These are phyloP conservation scores for Karalla daura DNA, from an alignment of 2,797 vertebrate species.

Conservation along the genomic window DNA sequence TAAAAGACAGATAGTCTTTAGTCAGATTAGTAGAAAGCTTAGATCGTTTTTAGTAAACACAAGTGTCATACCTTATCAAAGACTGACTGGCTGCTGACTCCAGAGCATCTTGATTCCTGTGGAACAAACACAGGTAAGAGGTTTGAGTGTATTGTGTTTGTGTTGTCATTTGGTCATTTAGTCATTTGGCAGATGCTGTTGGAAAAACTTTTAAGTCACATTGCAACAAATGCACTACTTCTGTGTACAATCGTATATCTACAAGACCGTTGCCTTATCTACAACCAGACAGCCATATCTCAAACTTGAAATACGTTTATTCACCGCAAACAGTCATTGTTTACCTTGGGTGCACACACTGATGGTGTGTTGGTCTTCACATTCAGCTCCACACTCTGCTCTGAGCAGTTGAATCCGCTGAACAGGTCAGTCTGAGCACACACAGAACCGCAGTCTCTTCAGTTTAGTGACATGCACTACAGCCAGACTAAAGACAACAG, in stretches of 20 bases:
- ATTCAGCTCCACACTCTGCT: constrained; percentile 69
- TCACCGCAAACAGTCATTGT: background rate
- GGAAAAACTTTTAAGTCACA: background rate
- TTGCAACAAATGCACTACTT: background rate
- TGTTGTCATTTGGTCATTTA: no score
- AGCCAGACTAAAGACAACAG: background rate
- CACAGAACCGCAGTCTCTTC: background rate
- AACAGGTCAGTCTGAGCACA: constrained; percentile 70
- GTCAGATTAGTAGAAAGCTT: background rate
- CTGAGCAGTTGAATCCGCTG: constrained; percentile 72
- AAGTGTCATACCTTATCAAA: constrained; percentile 70
- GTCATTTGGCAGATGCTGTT: no score
- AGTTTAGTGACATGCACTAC: background rate
- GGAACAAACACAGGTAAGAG: constrained; percentile 7
- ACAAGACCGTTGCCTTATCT: background rate
- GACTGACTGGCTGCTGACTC: constrained; percentile 4
- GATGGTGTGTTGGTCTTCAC: constrained; percentile 50
- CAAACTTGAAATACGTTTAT: background rate
- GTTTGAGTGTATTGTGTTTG: no score
- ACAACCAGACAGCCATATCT: background rate
- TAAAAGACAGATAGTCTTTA: background rate
- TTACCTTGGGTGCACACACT: constrained; percentile 75
- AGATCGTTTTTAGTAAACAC: background rate
- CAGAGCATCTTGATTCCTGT: constrained; percentile 68
- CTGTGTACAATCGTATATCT: background rate